These are phyloP conservation scores for Notospermus geniculatus DNA, from an alignment of 1,140 invertebrate species.

Conservation along the genomic window DNA sequence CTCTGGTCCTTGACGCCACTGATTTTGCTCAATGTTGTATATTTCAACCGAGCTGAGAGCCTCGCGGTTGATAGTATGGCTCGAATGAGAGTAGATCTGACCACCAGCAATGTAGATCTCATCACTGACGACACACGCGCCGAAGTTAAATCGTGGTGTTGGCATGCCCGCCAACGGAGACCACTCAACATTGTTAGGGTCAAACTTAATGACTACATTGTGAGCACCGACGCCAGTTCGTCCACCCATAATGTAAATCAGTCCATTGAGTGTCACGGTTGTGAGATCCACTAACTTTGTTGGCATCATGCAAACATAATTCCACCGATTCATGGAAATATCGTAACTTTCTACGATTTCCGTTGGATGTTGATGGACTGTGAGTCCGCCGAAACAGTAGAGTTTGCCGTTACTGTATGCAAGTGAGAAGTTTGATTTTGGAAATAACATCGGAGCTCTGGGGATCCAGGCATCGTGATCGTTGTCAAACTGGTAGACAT, in stretches of 20 bases:
- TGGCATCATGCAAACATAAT: conserved; percentile 74
- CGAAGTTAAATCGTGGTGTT: conserved; percentile 86
- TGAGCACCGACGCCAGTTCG: conserved; percentile 76
- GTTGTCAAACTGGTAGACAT: conserved; percentile 50
- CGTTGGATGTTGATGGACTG: conserved; percentile 51
- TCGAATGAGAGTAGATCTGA: conserved; percentile 50
- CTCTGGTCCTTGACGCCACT: conserved; percentile 50
- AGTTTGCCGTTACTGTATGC: conserved; percentile 45
- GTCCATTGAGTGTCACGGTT: conserved; percentile 80
- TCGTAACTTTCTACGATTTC: conserved; percentile 89
- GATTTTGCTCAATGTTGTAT: conserved; percentile 47
- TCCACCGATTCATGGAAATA: conserved; percentile 75
- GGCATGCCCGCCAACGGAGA: conserved; percentile 74
- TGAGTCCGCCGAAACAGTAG: conserved; percentile 53
- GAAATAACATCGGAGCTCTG: conserved; percentile 51
- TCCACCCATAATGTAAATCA: conserved; percentile 90
- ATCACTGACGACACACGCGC: conserved; percentile 79
- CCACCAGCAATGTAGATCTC: conserved; percentile 83
- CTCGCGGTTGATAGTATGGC: conserved; percentile 68
- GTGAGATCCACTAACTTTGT: conserved; percentile 85
- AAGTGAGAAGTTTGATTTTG: conserved; percentile 54
- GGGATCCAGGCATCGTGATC: conserved; percentile 49
- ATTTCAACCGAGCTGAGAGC: conserved; percentile 75
- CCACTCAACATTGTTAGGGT: conserved; percentile 76
- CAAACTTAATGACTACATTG: conserved; percentile 67